phyloP scores from a whole-genome alignment of 2,113 vertebrate species.

The Sander vitreus region DNA sequence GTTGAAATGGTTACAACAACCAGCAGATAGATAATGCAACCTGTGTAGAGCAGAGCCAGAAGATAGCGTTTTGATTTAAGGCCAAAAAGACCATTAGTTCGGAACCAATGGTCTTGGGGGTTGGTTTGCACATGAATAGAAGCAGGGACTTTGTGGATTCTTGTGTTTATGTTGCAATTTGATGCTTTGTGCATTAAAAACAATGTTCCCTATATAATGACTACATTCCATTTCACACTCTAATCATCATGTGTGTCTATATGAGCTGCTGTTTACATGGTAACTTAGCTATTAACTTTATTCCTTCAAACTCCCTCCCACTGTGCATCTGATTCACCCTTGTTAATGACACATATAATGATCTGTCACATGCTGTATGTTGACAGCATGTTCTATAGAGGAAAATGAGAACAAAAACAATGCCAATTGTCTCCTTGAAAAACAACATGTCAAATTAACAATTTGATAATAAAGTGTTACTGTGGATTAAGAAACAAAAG shows the following conservation, averaged over 20 bases:
- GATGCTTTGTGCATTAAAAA: not conserved
- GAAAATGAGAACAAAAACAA: not conserved
- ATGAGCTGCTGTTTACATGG: constrained; percentile 20
- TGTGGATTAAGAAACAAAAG: not conserved
- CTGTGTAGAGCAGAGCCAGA: not conserved
- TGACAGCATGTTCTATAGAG: not conserved
- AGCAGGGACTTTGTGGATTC: not conserved
- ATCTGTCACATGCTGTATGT: not conserved
- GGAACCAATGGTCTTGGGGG: no score
- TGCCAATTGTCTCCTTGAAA: constrained; percentile 16
- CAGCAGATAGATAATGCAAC: not conserved
- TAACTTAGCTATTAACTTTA: constrained; percentile 32
- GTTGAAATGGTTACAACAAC: not conserved
- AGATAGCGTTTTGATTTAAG: no score
- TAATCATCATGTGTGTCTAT: not conserved
- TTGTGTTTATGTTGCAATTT: not conserved
- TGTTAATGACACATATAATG: not conserved
- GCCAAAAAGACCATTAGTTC: not conserved
- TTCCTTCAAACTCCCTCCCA: constrained; percentile 27
- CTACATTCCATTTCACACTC: not conserved
- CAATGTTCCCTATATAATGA: no score
- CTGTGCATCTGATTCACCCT: not conserved
- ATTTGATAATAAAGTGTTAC: not conserved
- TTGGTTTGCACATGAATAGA: not conserved
- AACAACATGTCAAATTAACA: not conserved